A percentile compares a stretch with the other conserved stretches of the same genome.
These are phyloP conservation scores for Dromiciops gliroides DNA, from an alignment of 2,113 vertebrate species.

Conservation along the genomic window DNA sequence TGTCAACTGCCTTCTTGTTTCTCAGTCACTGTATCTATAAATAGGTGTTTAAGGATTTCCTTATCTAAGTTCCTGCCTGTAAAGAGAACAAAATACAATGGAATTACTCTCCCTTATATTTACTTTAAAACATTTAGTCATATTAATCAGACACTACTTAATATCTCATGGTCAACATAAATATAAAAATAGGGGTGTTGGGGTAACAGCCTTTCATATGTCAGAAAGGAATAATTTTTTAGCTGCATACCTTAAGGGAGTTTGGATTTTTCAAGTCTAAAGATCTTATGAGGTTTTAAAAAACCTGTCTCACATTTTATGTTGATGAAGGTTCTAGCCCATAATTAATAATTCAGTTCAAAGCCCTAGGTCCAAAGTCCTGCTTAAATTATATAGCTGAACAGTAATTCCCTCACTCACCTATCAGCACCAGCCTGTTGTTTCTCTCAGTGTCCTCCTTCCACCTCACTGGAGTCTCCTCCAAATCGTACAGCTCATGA, in stretches of 20 bases:
- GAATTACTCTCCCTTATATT: slow-evolving; percentile 42
- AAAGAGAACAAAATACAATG: slow-evolving; percentile 69
- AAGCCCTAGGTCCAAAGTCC: neutral
- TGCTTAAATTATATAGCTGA: neutral
- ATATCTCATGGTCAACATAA: slow-evolving; percentile 1
- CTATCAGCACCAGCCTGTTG: slow-evolving; percentile 94
- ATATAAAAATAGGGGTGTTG: slow-evolving; percentile 27
- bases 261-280: slow-evolving; percentile 46
- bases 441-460: slow-evolving; percentile 83
- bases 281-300: neutral
- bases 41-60: slow-evolving; percentile 89
- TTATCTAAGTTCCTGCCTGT: slow-evolving; percentile 95
- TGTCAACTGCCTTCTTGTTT: slow-evolving; percentile 69
- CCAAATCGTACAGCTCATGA: slow-evolving; percentile 95
- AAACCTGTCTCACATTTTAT: slow-evolving; percentile 4
- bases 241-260: slow-evolving; percentile 14
- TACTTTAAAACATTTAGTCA: slow-evolving; percentile 29
- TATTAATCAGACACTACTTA: slow-evolving; percentile 28
- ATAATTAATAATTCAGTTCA: slow-evolving; percentile 39
- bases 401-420: slow-evolving; percentile 79
- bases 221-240: slow-evolving; percentile 27
- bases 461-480: slow-evolving; percentile 93
- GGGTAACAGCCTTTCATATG: neutral
- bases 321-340: neutral
- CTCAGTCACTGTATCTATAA: slow-evolving; percentile 83